Percentiles rank a stretch among this genome's conserved stretches.
Evolutionary conservation across 1,140 invertebrate genomes (phyloP).

Genomic region (Drosophila chauvacae): DNA sequence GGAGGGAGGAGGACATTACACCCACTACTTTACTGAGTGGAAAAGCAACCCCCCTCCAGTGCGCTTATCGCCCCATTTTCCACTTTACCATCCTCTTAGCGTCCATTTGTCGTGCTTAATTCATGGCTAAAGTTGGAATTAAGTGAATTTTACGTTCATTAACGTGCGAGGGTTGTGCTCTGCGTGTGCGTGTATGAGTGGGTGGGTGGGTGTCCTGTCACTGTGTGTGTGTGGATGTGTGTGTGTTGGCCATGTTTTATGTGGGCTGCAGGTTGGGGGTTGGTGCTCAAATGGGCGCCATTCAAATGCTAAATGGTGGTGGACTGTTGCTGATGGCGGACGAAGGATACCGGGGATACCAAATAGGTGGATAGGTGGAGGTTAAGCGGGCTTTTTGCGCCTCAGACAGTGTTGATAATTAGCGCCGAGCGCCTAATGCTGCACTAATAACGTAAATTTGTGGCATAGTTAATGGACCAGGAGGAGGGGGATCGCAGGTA

Average conservation of each 20-base stretch:
- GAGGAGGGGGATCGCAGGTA: constrained; percentile 1
- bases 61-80: constrained; percentile 1
- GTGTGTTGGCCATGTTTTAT: constrained; percentile 35
- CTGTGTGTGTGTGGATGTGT: constrained; percentile 16
- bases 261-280: constrained; percentile 13
- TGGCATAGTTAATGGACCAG: constrained; percentile 45
- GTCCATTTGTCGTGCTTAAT: constrained; percentile 82
- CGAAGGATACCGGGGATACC: constrained; percentile 8
- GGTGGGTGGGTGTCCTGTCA: constrained; percentile 9
- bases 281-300: constrained; percentile 33
- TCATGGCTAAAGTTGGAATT: constrained; percentile 85
- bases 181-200: constrained; percentile 21
- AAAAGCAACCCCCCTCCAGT: constrained; percentile 13
- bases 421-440: constrained; percentile 73
- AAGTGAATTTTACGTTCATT: constrained; percentile 85
- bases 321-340: constrained; percentile 44
- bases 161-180: constrained; percentile 78
- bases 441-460: constrained; percentile 81
- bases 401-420: constrained; percentile 78
- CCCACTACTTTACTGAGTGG: constrained; percentile 33
- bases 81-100: constrained; percentile 28
- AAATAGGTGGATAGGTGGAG: constrained; percentile 39
- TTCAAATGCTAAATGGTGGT: constrained; percentile 48
- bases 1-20: constrained; percentile 1
- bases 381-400: constrained; percentile 51